phyloP scores from a whole-genome alignment of 2,797 vertebrate species.

The Pantherophis alleghaniensis region DNA sequence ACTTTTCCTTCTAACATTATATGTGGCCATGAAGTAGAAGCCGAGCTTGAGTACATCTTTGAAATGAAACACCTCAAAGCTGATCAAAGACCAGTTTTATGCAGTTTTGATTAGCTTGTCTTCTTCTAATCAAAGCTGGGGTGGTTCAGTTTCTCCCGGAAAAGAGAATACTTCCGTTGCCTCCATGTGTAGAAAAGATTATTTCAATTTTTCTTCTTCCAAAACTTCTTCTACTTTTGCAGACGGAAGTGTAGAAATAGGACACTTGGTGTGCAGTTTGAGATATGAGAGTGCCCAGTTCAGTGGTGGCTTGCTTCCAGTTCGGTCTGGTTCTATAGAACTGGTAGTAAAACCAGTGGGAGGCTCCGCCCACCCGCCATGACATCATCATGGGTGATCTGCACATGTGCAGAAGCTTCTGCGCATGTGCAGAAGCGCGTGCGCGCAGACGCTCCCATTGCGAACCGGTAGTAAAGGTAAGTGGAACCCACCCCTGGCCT shows the following conservation, averaged over 20 bases:
- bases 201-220: not conserved
- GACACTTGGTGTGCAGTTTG: not conserved
- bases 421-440: too few relatives aligned
- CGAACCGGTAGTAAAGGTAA: too few relatives aligned
- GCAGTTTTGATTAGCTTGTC: conserved; percentile 45
- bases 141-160: conserved; percentile 28
- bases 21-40: conserved; percentile 59
- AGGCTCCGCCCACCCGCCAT: too few relatives aligned
- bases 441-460: too few relatives aligned
- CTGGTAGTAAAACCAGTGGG: too few relatives aligned
- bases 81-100: conserved; percentile 58
- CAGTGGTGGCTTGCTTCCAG: too few relatives aligned
- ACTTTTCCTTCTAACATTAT: conserved; percentile 60
- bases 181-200: not conserved
- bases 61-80: conserved; percentile 62
- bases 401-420: too few relatives aligned
- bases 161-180: not conserved
- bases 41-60: conserved; percentile 57
- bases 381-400: too few relatives aligned
- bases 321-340: too few relatives aligned
- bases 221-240: not conserved
- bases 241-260: not conserved
- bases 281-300: not conserved
- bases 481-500: not conserved
- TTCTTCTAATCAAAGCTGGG: conserved; percentile 9